A percentile compares a stretch with the other conserved stretches of the same genome.
Evolutionary conservation across 1,140 invertebrate species (phyloP).

Genomic region (Ruditapes philippinarum): DNA sequence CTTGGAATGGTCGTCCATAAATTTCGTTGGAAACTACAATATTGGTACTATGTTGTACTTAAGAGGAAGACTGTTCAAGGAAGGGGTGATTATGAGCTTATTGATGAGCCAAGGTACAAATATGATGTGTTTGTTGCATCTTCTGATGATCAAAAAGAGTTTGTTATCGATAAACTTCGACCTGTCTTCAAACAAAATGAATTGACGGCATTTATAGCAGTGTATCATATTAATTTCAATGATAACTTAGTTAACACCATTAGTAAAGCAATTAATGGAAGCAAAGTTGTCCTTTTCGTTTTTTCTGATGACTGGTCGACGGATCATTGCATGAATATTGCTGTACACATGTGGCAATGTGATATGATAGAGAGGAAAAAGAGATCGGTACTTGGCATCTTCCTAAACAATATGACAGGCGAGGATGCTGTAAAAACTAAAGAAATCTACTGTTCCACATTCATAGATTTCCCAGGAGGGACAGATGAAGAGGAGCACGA

Average conservation of each 20-base stretch:
- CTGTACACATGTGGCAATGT: neutral
- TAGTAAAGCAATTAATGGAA: neutral
- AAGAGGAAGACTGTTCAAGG: neutral
- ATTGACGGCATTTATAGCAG: neutral
- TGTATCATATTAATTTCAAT: neutral
- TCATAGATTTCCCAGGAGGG: conserved; percentile 22
- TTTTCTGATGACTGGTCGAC: neutral
- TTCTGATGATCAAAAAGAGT: neutral
- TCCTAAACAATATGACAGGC: neutral
- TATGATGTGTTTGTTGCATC: neutral
- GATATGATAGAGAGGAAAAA: neutral
- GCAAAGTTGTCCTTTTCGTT: neutral
- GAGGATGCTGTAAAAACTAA: neutral
- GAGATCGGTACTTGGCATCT: neutral
- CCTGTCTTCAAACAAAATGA: neutral
- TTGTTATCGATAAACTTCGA: conserved; percentile 19
- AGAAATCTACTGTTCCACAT: neutral
- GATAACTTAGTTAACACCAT: neutral
- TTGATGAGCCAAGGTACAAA: neutral
- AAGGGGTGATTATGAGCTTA: neutral
- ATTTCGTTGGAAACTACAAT: conserved; percentile 26
- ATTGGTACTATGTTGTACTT: conserved; percentile 30
- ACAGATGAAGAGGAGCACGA: neutral
- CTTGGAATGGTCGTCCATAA: neutral
- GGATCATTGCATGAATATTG: neutral